Evolutionary conservation across 2,888 invertebrate genomes (phyloP).

Genomic region (Platypus cylindrus): DNA sequence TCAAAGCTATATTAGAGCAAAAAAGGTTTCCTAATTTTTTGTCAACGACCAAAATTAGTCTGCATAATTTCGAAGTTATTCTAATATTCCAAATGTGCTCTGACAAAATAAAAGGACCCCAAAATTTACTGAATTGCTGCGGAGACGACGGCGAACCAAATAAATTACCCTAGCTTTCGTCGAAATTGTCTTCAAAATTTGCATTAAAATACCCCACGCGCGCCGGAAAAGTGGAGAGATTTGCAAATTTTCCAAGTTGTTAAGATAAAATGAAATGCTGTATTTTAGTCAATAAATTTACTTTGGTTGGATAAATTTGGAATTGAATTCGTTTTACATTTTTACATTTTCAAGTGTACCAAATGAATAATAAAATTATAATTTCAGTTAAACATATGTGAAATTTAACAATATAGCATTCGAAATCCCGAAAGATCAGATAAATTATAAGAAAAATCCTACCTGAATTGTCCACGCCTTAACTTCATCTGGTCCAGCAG

Average conservation of each 20-base stretch:
- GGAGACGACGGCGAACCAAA: slow-evolving; percentile 24
- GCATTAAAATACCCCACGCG: slow-evolving; percentile 29
- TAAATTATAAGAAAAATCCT: slow-evolving; percentile 16
- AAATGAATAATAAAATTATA: too few relatives aligned
- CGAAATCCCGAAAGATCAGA: too few relatives aligned
- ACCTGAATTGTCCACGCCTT: slow-evolving; percentile 99
- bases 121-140: slow-evolving; percentile 22
- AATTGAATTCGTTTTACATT: too few relatives aligned
- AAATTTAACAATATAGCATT: too few relatives aligned
- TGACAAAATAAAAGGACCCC: slow-evolving; percentile 15
- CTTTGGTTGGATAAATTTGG: too few relatives aligned
- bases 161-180: slow-evolving; percentile 30
- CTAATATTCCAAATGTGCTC: slow-evolving; percentile 15
- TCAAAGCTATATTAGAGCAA: too few relatives aligned
- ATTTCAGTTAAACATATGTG: too few relatives aligned
- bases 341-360: too few relatives aligned
- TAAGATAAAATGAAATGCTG: slow-evolving; percentile 6
- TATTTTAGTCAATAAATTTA: too few relatives aligned
- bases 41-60: too few relatives aligned
- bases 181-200: slow-evolving; percentile 32
- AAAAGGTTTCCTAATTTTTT: too few relatives aligned
- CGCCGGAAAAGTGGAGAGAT: slow-evolving; percentile 12
- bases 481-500: slow-evolving; percentile 93
- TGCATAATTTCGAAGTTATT: slow-evolving; percentile 16
- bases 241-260: slow-evolving; percentile 5